Conservation (phyloP, 2,888 invertebrate genomes). For the Scaptomyza flava region DNA sequence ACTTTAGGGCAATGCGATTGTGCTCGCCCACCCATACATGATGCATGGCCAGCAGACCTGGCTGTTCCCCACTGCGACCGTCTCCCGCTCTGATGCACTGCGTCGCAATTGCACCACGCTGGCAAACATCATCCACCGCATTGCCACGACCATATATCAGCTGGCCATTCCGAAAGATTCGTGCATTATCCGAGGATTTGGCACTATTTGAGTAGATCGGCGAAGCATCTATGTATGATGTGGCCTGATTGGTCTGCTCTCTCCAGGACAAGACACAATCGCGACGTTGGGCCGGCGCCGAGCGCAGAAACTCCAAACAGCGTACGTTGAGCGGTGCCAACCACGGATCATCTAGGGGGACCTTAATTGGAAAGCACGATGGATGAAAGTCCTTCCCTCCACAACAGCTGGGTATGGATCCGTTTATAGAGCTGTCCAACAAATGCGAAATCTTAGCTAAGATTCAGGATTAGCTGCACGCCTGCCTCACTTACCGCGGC, state of each 20-base stretch:
- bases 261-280: slow-evolving; percentile 93
- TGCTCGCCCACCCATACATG: slow-evolving; percentile 84
- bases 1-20: slow-evolving; percentile 89
- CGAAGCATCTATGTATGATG: slow-evolving; percentile 92
- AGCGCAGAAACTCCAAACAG: slow-evolving; percentile 93
- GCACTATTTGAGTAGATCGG: slow-evolving; percentile 92
- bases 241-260: slow-evolving; percentile 93
- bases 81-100: slow-evolving; percentile 93
- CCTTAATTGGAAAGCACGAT: slow-evolving; percentile 92
- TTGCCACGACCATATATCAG: slow-evolving; percentile 88
- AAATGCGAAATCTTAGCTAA: too few relatives aligned
- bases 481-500: slow-evolving; percentile 85
- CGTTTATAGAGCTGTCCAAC: slow-evolving; percentile 87
- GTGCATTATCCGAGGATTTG: slow-evolving; percentile 89
- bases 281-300: slow-evolving; percentile 91
- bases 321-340: slow-evolving; percentile 89
- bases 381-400: slow-evolving; percentile 88
- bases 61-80: slow-evolving; percentile 91
- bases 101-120: slow-evolving; percentile 89
- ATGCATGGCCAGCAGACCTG: slow-evolving; percentile 85
- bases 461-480: not conserved
- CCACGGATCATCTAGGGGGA: slow-evolving; percentile 90
- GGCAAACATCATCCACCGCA: slow-evolving; percentile 89
- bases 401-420: slow-evolving; percentile 92
- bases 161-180: slow-evolving; percentile 90